phyloP scores from a whole-genome alignment of 2,797 vertebrate species.

The Anniella stebbinsi region DNA sequence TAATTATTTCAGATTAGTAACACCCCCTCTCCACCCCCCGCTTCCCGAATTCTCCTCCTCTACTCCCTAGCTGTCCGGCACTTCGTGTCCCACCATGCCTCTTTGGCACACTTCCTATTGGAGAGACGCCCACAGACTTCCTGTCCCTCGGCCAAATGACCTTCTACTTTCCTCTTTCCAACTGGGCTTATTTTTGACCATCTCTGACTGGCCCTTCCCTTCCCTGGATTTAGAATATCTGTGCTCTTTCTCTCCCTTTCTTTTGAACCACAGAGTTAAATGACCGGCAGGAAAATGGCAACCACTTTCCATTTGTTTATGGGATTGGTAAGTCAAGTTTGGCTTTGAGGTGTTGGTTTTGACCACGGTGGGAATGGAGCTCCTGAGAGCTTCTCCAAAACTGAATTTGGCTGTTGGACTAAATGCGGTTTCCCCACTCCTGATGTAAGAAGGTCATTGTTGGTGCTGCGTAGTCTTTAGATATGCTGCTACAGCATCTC shows the following conservation, averaged over 20 bases:
- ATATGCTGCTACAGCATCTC: no score
- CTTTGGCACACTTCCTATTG: neutral
- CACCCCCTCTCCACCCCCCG: no score
- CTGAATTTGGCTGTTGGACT: no score
- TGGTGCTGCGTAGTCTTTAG: no score
- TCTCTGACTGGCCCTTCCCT: neutral
- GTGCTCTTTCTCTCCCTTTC: neutral
- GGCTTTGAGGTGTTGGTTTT: no score
- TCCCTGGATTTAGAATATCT: neutral
- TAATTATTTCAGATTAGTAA: conserved; percentile 63
- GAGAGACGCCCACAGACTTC: neutral
- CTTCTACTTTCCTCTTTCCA: neutral
- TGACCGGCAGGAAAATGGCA: conserved; percentile 86
- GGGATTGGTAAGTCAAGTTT: conserved; percentile 88
- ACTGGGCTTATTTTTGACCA: neutral
- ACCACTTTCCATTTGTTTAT: conserved; percentile 90
- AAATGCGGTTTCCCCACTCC: no score
- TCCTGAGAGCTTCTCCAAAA: no score
- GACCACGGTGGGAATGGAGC: no score
- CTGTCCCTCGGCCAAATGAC: neutral
- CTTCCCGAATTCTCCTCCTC: no score
- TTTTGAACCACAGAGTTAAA: conserved; percentile 87
- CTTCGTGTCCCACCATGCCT: accelerated
- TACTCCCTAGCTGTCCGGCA: neutral
- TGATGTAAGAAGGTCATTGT: no score